These are phyloP conservation scores for Heliconius eleuchia DNA, from an alignment of 1,140 invertebrate genomes.

Conservation along the genomic window DNA sequence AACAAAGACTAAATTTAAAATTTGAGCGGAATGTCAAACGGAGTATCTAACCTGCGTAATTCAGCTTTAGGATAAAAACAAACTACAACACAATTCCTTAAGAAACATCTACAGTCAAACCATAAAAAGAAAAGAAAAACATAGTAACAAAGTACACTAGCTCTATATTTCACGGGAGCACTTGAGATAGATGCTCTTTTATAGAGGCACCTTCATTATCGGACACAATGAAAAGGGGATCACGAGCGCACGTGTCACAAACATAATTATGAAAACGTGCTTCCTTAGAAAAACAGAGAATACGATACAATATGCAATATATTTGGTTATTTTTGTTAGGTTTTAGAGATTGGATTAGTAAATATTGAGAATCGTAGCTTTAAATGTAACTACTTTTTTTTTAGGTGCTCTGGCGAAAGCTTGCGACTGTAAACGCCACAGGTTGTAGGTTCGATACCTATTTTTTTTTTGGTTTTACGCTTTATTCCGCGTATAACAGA, in stretches of 20 bases:
- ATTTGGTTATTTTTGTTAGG: not conserved
- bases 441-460: too few relatives aligned
- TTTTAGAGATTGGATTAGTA: not conserved
- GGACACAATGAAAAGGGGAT: constrained; percentile 39
- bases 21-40: too few relatives aligned
- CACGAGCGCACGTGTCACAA: constrained; percentile 35
- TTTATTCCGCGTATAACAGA: too few relatives aligned
- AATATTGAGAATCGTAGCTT: not conserved
- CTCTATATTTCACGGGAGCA: constrained; percentile 24
- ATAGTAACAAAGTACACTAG: constrained; percentile 1
- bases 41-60: too few relatives aligned
- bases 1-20: too few relatives aligned
- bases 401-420: not conserved
- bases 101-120: not conserved
- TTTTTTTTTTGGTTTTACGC: too few relatives aligned
- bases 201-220: constrained; percentile 39
- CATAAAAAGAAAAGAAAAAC: constrained; percentile 6
- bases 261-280: constrained; percentile 38
- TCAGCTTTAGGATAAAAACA: not conserved
- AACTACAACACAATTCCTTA: not conserved
- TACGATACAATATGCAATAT: not conserved
- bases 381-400: too few relatives aligned
- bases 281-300: constrained; percentile 32
- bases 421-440: too few relatives aligned
- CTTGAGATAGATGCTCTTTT: constrained; percentile 36